phyloP scores from a whole-genome alignment of 2,113 vertebrate genomes.

The Lepidothrix coronata region DNA sequence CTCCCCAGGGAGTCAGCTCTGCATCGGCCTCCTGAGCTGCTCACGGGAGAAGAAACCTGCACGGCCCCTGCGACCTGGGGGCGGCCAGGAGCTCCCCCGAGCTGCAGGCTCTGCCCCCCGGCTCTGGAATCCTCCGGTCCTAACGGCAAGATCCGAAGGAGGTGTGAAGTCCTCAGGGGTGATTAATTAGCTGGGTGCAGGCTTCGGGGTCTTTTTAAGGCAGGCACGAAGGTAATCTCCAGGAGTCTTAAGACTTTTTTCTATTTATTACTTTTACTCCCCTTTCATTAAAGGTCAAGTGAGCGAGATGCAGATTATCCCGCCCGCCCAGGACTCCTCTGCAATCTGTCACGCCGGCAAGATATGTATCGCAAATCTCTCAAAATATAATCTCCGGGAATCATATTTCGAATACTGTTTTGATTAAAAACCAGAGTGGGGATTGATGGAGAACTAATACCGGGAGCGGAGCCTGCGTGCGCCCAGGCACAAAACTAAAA shows the following conservation, averaged over 20 bases:
- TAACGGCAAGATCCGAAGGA: neutral
- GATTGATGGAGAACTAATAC: slow-evolving; percentile 64
- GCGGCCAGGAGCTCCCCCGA: neutral
- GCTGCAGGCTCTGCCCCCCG: neutral
- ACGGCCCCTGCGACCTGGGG: neutral
- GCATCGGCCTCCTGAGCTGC: neutral
- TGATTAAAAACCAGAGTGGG: slow-evolving; percentile 81
- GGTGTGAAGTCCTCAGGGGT: too few species aligned
- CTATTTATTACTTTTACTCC: slow-evolving; percentile 29
- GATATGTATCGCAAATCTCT: slow-evolving; percentile 80
- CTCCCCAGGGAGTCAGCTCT: neutral
- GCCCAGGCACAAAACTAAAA: neutral
- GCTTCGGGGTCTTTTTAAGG: neutral
- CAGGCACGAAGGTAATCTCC: slow-evolving; percentile 34
- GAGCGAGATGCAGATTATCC: slow-evolving; percentile 76
- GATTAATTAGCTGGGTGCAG: neutral
- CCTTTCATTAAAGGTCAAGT: slow-evolving; percentile 76
- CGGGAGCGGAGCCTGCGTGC: neutral
- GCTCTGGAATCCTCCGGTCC: neutral
- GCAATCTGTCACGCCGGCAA: slow-evolving; percentile 77
- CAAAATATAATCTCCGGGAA: slow-evolving; percentile 82
- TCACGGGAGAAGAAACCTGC: neutral
- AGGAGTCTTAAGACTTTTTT: slow-evolving; percentile 50
- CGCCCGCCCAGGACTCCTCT: slow-evolving; percentile 52
- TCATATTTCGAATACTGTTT: slow-evolving; percentile 86